phyloP scores from a whole-genome alignment of 2,797 vertebrate genomes.

The Semaprochilodus insignis region DNA sequence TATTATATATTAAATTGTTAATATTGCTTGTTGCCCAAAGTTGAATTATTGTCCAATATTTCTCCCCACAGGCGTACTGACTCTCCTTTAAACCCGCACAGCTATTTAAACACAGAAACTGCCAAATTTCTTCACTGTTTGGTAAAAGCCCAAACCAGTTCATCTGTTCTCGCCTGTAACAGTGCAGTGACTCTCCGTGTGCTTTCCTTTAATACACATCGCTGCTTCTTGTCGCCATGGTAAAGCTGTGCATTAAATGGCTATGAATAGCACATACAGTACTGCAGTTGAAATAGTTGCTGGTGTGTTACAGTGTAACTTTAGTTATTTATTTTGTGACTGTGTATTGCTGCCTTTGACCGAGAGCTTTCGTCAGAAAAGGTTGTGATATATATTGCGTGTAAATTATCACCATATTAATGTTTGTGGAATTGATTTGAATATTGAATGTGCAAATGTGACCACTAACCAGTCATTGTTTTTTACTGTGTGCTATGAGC shows the following conservation, averaged over 20 bases:
- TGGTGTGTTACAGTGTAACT: not conserved
- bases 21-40: too few relatives aligned
- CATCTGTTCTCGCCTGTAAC: not conserved
- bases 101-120: not conserved
- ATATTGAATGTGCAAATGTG: too few relatives aligned
- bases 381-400: too few relatives aligned
- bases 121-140: not conserved
- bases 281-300: too few relatives aligned
- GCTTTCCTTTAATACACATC: constrained; percentile 6
- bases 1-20: too few relatives aligned
- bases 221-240: not conserved
- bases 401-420: too few relatives aligned
- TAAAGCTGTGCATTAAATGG: not conserved
- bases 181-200: not conserved
- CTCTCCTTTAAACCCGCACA: not conserved
- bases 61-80: not conserved
- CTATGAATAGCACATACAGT: not conserved
- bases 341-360: too few relatives aligned
- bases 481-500: too few relatives aligned
- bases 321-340: not conserved
- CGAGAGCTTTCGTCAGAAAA: too few relatives aligned
- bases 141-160: not conserved
- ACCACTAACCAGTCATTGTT: too few relatives aligned
- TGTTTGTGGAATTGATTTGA: too few relatives aligned
- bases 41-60: too few relatives aligned